Evolutionary conservation across 1,140 invertebrate genomes (phyloP).

Genomic region (Euglossa dilemma): DNA sequence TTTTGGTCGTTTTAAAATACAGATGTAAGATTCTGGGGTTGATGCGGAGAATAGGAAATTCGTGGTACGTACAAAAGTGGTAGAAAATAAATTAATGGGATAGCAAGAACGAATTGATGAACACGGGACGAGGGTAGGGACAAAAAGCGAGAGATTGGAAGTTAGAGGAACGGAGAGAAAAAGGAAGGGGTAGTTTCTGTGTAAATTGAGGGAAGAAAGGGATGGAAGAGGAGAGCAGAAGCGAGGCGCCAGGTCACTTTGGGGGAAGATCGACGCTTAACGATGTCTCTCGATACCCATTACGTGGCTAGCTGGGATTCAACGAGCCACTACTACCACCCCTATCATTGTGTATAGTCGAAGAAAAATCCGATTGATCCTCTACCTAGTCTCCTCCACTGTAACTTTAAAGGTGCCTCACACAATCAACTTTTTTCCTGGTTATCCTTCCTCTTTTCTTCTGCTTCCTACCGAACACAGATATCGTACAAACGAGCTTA

Average conservation of each 20-base stretch:
- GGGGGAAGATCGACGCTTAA: slow-evolving; percentile 70
- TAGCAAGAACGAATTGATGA: not conserved
- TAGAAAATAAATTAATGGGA: not conserved
- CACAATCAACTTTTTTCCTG: slow-evolving; percentile 3
- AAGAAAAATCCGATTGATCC: slow-evolving; percentile 62
- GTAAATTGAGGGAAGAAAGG: not conserved
- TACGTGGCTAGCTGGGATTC: slow-evolving; percentile 63
- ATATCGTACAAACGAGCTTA: not conserved
- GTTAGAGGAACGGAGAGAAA: slow-evolving; percentile 40
- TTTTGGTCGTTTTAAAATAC: too few species aligned
- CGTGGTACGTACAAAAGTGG: too few species aligned
- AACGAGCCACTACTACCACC: slow-evolving; percentile 52
- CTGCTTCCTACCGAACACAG: not conserved
- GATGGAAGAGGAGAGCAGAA: slow-evolving; percentile 34
- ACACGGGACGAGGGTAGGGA: not conserved
- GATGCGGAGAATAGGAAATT: too few species aligned
- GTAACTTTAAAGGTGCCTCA: slow-evolving; percentile 23
- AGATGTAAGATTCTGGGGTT: too few species aligned
- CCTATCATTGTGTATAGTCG: slow-evolving; percentile 49
- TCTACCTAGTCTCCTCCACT: slow-evolving; percentile 24
- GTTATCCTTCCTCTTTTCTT: not conserved
- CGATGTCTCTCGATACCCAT: slow-evolving; percentile 70
- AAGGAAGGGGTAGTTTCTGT: not conserved
- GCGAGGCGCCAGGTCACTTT: slow-evolving; percentile 75
- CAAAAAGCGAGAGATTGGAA: not conserved